Evolutionary conservation across 1,140 invertebrate species (phyloP).

Genomic region (Achroia grisella): DNA sequence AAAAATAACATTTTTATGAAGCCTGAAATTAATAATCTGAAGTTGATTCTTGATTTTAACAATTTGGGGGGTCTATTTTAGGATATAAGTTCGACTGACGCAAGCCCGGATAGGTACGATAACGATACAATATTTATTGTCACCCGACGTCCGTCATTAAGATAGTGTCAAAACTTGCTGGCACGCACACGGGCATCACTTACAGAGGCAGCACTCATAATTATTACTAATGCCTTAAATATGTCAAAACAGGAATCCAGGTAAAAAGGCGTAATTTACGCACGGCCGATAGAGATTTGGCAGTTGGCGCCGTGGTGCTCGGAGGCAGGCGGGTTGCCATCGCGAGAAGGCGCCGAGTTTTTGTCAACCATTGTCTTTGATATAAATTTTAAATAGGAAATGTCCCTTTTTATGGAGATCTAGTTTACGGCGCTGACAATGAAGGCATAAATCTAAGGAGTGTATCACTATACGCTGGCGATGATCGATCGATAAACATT

Average conservation of each 20-base stretch:
- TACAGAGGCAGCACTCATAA: constrained; percentile 64
- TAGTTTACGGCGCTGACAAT: constrained; percentile 68
- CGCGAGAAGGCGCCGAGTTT: constrained; percentile 65
- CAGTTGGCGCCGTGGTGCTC: constrained; percentile 62
- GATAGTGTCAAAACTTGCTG: constrained; percentile 71
- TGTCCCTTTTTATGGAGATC: constrained; percentile 72
- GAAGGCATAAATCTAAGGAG: constrained; percentile 68
- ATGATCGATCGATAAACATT: constrained; percentile 72
- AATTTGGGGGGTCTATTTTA: constrained; percentile 59
- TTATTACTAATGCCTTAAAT: constrained; percentile 74
- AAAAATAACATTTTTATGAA: background rate
- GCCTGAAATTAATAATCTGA: background rate
- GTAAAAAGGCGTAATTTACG: constrained; percentile 73
- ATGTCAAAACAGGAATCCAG: constrained; percentile 74
- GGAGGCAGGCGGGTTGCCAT: constrained; percentile 26
- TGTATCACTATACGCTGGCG: constrained; percentile 44
- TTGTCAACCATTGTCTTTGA: constrained; percentile 72
- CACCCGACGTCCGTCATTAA: constrained; percentile 68
- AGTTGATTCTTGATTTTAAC: constrained; percentile 11
- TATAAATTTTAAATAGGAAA: constrained; percentile 73
- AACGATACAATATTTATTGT: constrained; percentile 71
- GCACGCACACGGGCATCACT: constrained; percentile 39
- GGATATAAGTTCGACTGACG: constrained; percentile 39
- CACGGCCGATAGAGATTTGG: constrained; percentile 71
- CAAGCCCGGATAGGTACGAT: constrained; percentile 50